Evolutionary conservation across 1,140 invertebrate species (phyloP).

Genomic region (Drosophila ficusphila): DNA sequence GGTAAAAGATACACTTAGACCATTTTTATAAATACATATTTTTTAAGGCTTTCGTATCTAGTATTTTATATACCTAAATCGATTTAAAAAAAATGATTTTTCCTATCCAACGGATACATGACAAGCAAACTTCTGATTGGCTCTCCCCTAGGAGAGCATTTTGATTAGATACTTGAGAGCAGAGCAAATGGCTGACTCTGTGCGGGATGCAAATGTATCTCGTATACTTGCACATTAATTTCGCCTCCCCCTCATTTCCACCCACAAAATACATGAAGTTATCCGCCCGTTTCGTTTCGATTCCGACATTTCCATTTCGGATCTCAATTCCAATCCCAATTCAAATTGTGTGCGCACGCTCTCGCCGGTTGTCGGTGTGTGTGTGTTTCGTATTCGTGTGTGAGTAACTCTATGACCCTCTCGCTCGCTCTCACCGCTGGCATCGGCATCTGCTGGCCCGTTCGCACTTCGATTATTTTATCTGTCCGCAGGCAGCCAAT

Average conservation of each 20-base stretch:
- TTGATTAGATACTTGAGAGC: constrained; percentile 23
- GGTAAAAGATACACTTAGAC: neutral
- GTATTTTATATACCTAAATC: neutral
- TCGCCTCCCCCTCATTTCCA: neutral
- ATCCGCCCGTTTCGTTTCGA: constrained; percentile 55
- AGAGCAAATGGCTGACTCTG: constrained; percentile 19
- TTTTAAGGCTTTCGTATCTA: too few species aligned
- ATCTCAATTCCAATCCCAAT: constrained; percentile 55
- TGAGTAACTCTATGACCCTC: constrained; percentile 11
- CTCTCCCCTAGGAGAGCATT: neutral
- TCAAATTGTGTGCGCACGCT: constrained; percentile 72
- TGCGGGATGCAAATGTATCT: constrained; percentile 44
- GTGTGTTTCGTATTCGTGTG: constrained; percentile 16
- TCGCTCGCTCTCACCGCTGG: neutral
- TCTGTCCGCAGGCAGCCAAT: constrained; percentile 67
- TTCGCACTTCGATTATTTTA: constrained; percentile 70
- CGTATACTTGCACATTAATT: constrained; percentile 5
- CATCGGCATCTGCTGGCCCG: constrained; percentile 9
- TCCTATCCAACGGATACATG: neutral
- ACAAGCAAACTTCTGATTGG: constrained; percentile 26
- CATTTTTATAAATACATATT: too few species aligned
- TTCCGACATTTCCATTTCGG: constrained; percentile 57
- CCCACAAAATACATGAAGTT: constrained; percentile 2
- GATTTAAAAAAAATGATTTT: neutral
- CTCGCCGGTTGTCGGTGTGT: constrained; percentile 31